phyloP scores from a whole-genome alignment of 1,140 invertebrate species.

The Lineus longissimus region DNA sequence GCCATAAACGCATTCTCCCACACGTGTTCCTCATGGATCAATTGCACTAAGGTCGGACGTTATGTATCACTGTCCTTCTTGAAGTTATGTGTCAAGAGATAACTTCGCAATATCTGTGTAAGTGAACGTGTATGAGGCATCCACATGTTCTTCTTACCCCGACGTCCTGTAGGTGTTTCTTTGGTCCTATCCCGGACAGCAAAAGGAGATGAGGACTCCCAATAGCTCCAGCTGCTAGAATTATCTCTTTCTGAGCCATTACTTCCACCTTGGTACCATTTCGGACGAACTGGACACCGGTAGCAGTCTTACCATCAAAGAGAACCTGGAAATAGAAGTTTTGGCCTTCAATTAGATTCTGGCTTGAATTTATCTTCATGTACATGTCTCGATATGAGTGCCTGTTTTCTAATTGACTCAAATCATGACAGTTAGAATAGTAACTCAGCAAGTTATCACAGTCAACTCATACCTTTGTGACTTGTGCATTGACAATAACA shows the following conservation, averaged over 20 bases:
- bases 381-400: too few relatives aligned
- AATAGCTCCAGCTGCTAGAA: conserved; percentile 73
- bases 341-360: not conserved
- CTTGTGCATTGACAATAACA: conserved; percentile 26
- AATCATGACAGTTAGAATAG: too few relatives aligned
- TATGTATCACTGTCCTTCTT: too few relatives aligned
- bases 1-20: too few relatives aligned
- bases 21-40: too few relatives aligned
- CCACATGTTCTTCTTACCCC: conserved; percentile 36
- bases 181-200: conserved; percentile 83
- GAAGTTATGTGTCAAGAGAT: too few relatives aligned
- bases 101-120: too few relatives aligned
- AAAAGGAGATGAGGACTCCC: conserved; percentile 85
- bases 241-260: conserved; percentile 73
- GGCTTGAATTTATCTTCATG: too few relatives aligned
- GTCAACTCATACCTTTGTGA: conserved; percentile 30
- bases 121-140: too few relatives aligned
- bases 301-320: conserved; percentile 27
- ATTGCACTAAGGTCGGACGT: too few relatives aligned
- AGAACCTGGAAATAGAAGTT: conserved; percentile 1
- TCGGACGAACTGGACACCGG: conserved; percentile 41
- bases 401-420: too few relatives aligned
- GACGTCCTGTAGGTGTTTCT: conserved; percentile 67
- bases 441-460: too few relatives aligned
- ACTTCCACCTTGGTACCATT: conserved; percentile 58